phyloP scores from a whole-genome alignment of 2,113 vertebrate species.

The Rattus rattus region DNA sequence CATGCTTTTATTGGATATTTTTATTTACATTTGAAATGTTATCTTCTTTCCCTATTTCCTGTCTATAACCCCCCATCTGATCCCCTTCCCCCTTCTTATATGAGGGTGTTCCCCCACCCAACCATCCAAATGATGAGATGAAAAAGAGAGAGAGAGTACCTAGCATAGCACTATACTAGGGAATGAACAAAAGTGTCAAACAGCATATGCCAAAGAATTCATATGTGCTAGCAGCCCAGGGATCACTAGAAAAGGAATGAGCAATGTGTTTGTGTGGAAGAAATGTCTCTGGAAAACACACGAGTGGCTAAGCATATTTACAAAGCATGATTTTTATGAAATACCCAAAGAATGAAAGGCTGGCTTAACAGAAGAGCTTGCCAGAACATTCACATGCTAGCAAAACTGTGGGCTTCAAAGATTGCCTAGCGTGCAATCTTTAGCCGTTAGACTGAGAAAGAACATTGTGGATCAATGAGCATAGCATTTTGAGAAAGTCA shows the following conservation, averaged over 20 bases:
- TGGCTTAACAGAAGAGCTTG: not conserved
- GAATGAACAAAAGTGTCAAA: not conserved
- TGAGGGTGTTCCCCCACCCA: too few relatives aligned
- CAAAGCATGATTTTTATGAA: conserved; percentile 15
- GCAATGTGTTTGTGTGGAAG: conserved; percentile 4
- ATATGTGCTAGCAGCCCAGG: not conserved
- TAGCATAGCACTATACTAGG: not conserved
- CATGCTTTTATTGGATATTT: too few relatives aligned
- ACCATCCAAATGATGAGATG: not conserved
- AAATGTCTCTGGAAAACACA: conserved; percentile 40
- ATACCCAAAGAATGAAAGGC: not conserved
- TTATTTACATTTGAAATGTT: too few relatives aligned
- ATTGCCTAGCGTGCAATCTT: not conserved
- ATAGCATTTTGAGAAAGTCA: conserved; percentile 34
- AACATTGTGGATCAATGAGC: not conserved
- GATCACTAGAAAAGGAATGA: not conserved
- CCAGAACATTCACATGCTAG: not conserved
- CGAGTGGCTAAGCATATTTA: conserved; percentile 1
- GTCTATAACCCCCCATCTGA: too few relatives aligned
- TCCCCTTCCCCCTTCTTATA: too few relatives aligned
- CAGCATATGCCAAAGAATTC: not conserved
- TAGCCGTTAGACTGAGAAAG: not conserved
- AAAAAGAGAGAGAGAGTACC: not conserved
- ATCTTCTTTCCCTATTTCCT: too few relatives aligned
- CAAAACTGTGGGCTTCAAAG: conserved; percentile 17